A percentile compares a stretch with the other conserved stretches of the same genome.
These are phyloP conservation scores for Subanguina moxae DNA, from an alignment of 1,140 invertebrate genomes.

Conservation along the genomic window DNA sequence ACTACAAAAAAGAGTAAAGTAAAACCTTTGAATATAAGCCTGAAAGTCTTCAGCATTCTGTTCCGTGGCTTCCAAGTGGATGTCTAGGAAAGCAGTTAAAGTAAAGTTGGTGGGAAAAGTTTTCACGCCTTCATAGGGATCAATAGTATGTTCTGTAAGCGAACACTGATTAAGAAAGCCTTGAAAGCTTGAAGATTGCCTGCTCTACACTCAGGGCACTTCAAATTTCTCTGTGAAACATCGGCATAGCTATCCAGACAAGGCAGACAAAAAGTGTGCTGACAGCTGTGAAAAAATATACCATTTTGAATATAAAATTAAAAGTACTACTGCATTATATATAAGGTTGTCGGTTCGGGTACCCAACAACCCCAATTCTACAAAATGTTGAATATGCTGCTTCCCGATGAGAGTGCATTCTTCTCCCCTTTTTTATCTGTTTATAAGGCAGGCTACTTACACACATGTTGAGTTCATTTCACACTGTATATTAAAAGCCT, in stretches of 20 bases:
- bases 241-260: constrained; percentile 94
- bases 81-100: constrained; percentile 84
- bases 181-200: too few relatives aligned
- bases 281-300: constrained; percentile 66
- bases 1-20: constrained; percentile 3
- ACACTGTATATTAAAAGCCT: too few relatives aligned
- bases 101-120: constrained; percentile 93
- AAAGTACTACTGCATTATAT: not conserved
- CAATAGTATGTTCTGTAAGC: not conserved
- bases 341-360: too few relatives aligned
- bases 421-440: too few relatives aligned
- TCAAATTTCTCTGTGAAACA: constrained; percentile 84
- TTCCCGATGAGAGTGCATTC: too few relatives aligned
- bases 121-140: constrained; percentile 86
- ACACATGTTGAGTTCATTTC: too few relatives aligned
- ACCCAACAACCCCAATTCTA: too few relatives aligned
- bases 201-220: constrained; percentile 96
- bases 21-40: constrained; percentile 54
- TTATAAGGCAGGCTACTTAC: too few relatives aligned
- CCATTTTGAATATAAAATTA: not conserved
- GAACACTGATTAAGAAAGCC: too few relatives aligned
- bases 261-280: constrained; percentile 98
- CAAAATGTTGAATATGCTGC: too few relatives aligned
- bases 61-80: constrained; percentile 87
- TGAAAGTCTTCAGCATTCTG: constrained; percentile 69